phyloP scores from a whole-genome alignment of 2,797 vertebrate species.

The Leptodactylus fallax region DNA sequence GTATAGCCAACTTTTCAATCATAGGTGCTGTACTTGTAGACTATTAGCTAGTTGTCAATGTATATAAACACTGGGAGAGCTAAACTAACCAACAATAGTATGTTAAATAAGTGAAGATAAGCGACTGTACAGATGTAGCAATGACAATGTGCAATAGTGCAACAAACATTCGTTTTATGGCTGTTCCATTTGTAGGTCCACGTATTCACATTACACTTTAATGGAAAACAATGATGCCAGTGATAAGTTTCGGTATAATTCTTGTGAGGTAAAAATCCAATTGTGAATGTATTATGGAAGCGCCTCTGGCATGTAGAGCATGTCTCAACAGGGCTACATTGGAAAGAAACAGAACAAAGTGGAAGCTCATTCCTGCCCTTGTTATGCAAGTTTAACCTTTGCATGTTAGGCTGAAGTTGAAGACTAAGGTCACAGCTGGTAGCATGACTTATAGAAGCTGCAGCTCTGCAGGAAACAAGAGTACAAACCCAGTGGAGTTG shows the following conservation, averaged over 20 bases:
- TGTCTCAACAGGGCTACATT: neutral
- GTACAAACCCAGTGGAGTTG: neutral
- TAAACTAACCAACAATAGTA: neutral
- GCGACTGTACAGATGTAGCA: too few species aligned
- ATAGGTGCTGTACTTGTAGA: too few species aligned
- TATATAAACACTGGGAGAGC: too few species aligned
- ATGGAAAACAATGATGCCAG: neutral
- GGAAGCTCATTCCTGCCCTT: neutral
- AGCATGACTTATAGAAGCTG: neutral
- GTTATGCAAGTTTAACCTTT: constrained; percentile 20
- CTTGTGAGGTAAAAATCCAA: neutral
- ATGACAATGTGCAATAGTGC: too few species aligned
- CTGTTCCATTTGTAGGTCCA: neutral
- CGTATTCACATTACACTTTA: neutral
- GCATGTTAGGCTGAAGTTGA: constrained; percentile 15
- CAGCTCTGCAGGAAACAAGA: constrained; percentile 19
- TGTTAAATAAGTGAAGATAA: neutral
- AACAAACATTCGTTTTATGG: too few species aligned
- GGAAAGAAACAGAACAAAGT: constrained; percentile 4
- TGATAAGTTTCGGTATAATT: neutral
- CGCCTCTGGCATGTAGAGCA: neutral
- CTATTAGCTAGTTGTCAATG: too few species aligned
- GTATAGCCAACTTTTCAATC: too few species aligned
- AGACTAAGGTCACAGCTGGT: constrained; percentile 16
- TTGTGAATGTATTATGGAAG: neutral